Conservation (phyloP, 2,113 vertebrate species). For the Gopherus evgoodei region DNA sequence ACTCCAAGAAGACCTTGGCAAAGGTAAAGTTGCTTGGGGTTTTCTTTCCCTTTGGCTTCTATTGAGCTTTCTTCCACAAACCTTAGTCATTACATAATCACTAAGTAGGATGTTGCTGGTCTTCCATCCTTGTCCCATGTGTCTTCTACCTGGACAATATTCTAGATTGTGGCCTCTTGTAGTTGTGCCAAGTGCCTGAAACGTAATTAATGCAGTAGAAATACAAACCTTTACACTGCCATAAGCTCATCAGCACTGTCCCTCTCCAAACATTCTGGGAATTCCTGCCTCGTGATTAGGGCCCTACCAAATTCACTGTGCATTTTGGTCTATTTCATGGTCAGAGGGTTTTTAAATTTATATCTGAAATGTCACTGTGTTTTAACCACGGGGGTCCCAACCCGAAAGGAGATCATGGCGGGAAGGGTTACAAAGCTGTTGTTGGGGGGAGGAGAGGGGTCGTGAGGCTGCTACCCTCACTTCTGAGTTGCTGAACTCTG, state of each 20-base stretch:
- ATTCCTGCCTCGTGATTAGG: not conserved
- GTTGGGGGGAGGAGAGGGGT: too few species aligned
- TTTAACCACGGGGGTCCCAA: too few species aligned
- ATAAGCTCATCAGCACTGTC: accelerated
- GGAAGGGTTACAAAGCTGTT: too few species aligned
- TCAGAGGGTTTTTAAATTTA: too few species aligned
- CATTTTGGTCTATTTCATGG: too few species aligned
- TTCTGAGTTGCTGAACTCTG: too few species aligned
- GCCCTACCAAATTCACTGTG: too few species aligned
- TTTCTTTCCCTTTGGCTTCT: not conserved
- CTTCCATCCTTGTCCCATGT: not conserved
- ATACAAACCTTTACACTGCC: accelerated
- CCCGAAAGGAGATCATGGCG: too few species aligned
- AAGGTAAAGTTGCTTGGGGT: slow-evolving; percentile 80
- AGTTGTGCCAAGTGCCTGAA: not conserved
- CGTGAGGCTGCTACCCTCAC: too few species aligned
- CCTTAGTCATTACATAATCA: accelerated
- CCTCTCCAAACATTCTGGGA: not conserved
- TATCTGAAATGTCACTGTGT: too few species aligned
- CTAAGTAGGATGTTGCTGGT: not conserved
- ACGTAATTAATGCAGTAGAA: not conserved
- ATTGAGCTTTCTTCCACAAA: accelerated
- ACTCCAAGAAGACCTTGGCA: slow-evolving; percentile 91
- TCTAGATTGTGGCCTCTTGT: not conserved
- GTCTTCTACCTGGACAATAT: not conserved